A percentile compares a stretch with the other conserved stretches of the same genome.
phyloP scores from a whole-genome alignment of 2,888 invertebrate genomes.

The Fragum sueziense region DNA sequence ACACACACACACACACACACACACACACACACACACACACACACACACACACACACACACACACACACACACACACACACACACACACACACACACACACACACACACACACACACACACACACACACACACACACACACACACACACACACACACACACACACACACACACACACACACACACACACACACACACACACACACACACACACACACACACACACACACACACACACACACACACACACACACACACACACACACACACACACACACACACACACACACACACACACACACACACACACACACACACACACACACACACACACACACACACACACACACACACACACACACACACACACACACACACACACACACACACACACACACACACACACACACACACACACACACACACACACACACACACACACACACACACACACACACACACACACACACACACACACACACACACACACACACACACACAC shows the following conservation, averaged over 20 bases:
- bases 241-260: constrained; percentile 17
- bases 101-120: constrained; percentile 17
- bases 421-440: constrained; percentile 17
- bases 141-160: constrained; percentile 17
- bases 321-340: constrained; percentile 17
- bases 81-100: constrained; percentile 15
- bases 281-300: constrained; percentile 17
- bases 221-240: constrained; percentile 17
- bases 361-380: constrained; percentile 17
- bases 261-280: constrained; percentile 17
- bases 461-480: constrained; percentile 17
- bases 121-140: constrained; percentile 17
- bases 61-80: constrained; percentile 15
- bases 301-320: constrained; percentile 17
- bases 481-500: constrained; percentile 17
- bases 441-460: constrained; percentile 17
- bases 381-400: constrained; percentile 17
- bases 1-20: constrained; percentile 15
- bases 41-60: constrained; percentile 17
- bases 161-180: constrained; percentile 17
- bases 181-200: constrained; percentile 17
- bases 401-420: constrained; percentile 17
- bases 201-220: constrained; percentile 17
- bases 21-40: constrained; percentile 15
- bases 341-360: constrained; percentile 17